These are phyloP conservation scores for Caerostris darwini DNA, from an alignment of 1,140 invertebrate genomes.

Conservation along the genomic window DNA sequence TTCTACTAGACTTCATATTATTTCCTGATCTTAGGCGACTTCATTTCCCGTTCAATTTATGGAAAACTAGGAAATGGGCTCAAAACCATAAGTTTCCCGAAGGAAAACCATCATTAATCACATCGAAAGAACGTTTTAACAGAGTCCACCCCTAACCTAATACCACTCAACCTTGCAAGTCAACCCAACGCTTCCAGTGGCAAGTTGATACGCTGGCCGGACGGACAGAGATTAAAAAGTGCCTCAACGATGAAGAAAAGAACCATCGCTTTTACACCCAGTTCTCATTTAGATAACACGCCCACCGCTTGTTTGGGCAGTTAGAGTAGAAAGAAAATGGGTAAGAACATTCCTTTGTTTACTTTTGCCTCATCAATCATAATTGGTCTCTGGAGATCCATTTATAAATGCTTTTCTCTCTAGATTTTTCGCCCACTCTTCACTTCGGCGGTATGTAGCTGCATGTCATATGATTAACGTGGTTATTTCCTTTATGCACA, in stretches of 20 bases:
- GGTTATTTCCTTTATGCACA: neutral
- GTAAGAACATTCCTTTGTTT: conserved; percentile 24
- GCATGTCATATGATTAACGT: conserved; percentile 38
- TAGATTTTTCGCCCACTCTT: conserved; percentile 63
- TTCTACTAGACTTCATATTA: neutral
- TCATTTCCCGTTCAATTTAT: neutral
- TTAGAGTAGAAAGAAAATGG: conserved; percentile 46
- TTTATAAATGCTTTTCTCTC: conserved; percentile 63
- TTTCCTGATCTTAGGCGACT: neutral
- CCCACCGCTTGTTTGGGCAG: conserved; percentile 61
- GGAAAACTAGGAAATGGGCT: neutral
- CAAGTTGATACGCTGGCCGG: neutral
- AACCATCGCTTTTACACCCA: conserved; percentile 31
- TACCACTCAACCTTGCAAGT: conserved; percentile 28
- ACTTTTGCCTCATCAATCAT: conserved; percentile 71
- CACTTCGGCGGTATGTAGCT: neutral
- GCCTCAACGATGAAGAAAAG: neutral
- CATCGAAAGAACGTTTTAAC: neutral
- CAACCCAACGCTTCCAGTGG: neutral
- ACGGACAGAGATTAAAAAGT: conserved; percentile 47
- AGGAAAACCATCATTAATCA: conserved; percentile 41
- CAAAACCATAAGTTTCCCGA: neutral
- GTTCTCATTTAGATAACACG: conserved; percentile 69
- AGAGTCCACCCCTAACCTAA: neutral
- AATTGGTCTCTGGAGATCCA: conserved; percentile 50